Percentiles rank a stretch among this genome's conserved stretches.
phyloP scores from a whole-genome alignment of 2,797 vertebrate species.

The Tokudaia muenninki region DNA sequence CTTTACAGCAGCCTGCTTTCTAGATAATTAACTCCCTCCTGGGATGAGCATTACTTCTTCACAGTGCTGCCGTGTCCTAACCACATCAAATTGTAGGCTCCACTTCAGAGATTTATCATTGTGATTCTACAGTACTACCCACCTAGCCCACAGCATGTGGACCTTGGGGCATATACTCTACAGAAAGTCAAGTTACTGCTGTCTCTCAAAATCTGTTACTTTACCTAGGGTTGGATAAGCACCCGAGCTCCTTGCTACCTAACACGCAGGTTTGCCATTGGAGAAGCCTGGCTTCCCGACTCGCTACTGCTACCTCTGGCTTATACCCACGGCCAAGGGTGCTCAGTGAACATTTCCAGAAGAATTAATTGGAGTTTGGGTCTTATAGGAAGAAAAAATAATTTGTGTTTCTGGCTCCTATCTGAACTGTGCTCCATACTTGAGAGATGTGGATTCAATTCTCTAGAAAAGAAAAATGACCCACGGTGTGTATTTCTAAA shows the following conservation, averaged over 20 bases:
- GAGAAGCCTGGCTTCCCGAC: background rate
- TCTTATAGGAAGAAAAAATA: background rate
- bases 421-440: background rate
- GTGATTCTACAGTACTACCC: background rate
- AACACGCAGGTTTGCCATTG: background rate
- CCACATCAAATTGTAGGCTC: too few relatives aligned
- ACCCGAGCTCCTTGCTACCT: background rate
- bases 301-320: background rate
- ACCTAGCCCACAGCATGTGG: background rate
- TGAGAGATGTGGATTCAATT: constrained; percentile 16
- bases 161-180: background rate
- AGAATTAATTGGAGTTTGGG: background rate
- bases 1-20: background rate
- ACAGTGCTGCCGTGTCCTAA: background rate
- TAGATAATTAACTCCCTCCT: background rate
- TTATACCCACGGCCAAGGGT: background rate
- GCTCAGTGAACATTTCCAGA: background rate
- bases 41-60: background rate
- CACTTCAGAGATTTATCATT: background rate
- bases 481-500: background rate
- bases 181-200: background rate
- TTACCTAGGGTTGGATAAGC: fast-evolving
- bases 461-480: background rate
- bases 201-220: background rate
- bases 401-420: background rate